Evolutionary conservation across 2,113 vertebrate genomes (phyloP).

Genomic region (Thalassoma bifasciatum): DNA sequence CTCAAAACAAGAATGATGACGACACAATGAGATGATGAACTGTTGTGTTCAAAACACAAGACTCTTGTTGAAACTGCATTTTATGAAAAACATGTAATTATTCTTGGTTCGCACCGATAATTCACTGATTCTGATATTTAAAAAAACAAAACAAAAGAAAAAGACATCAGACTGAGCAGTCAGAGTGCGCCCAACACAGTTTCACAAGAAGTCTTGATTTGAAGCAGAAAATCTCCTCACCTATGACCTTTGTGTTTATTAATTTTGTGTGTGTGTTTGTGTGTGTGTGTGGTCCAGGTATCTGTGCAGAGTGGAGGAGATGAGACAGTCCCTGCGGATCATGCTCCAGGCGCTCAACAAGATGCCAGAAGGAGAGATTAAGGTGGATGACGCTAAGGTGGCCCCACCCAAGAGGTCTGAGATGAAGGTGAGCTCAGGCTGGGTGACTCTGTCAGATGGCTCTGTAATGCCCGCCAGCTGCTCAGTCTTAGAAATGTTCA

Average conservation of each 20-base stretch:
- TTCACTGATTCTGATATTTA: not conserved
- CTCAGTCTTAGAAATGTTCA: not conserved
- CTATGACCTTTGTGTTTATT: not conserved
- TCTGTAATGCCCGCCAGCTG: not conserved
- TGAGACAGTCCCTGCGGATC: conserved; percentile 94
- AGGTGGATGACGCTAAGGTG: conserved; percentile 95
- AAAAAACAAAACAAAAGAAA: too few species aligned
- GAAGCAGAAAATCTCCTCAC: not conserved
- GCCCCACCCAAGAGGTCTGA: conserved; percentile 94
- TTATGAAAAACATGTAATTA: too few species aligned
- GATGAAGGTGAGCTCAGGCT: conserved; percentile 89
- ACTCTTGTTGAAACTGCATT: too few species aligned
- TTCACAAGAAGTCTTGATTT: too few species aligned
- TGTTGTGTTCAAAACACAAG: too few species aligned
- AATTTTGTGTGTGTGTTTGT: not conserved
- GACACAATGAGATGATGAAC: too few species aligned
- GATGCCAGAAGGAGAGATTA: conserved; percentile 96
- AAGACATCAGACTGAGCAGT: too few species aligned
- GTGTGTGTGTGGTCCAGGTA: conserved; percentile 81
- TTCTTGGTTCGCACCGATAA: too few species aligned
- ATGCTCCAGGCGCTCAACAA: conserved; percentile 92
- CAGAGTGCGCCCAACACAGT: too few species aligned
- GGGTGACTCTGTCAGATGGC: not conserved
- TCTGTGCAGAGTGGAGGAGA: conserved; percentile 94
- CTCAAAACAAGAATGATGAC: too few species aligned